These are phyloP conservation scores for Anorthoa munda DNA, from an alignment of 2,888 invertebrate species.

Conservation along the genomic window DNA sequence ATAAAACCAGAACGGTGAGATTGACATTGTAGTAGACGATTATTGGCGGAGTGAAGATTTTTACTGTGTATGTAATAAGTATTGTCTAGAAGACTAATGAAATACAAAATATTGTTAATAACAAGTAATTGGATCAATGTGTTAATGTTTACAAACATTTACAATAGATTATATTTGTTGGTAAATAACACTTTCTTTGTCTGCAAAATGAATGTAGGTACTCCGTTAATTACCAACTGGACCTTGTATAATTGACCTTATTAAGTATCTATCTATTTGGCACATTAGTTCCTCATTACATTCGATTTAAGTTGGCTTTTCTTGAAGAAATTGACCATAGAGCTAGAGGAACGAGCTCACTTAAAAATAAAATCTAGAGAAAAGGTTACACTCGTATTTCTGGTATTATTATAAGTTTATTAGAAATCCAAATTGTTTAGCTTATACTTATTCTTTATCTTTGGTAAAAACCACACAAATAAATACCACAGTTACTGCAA, in stretches of 20 bases:
- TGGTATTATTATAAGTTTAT: not conserved
- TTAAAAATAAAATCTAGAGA: no score
- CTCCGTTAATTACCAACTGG: conserved; percentile 39
- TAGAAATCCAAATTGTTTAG: not conserved
- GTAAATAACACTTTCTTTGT: conserved; percentile 64
- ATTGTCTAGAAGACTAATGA: conserved; percentile 3
- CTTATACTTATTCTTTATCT: not conserved
- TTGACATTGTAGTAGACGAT: no score
- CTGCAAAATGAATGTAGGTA: conserved; percentile 46
- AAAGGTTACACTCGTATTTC: not conserved
- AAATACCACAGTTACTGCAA: not conserved
- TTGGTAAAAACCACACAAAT: not conserved
- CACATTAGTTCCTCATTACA: conserved; percentile 9
- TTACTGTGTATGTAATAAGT: no score
- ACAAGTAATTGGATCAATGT: conserved; percentile 63
- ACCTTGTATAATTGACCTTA: conserved; percentile 37
- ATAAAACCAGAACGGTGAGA: no score
- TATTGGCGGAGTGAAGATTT: no score
- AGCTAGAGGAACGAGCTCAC: not conserved
- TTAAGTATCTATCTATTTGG: conserved; percentile 46
- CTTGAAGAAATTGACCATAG: not conserved
- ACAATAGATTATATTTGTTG: conserved; percentile 70
- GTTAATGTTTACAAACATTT: conserved; percentile 68
- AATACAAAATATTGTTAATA: conserved; percentile 28
- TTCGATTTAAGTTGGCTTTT: not conserved